Conservation (phyloP, 2,888 invertebrate genomes). For the Petrophora chlorosata region DNA sequence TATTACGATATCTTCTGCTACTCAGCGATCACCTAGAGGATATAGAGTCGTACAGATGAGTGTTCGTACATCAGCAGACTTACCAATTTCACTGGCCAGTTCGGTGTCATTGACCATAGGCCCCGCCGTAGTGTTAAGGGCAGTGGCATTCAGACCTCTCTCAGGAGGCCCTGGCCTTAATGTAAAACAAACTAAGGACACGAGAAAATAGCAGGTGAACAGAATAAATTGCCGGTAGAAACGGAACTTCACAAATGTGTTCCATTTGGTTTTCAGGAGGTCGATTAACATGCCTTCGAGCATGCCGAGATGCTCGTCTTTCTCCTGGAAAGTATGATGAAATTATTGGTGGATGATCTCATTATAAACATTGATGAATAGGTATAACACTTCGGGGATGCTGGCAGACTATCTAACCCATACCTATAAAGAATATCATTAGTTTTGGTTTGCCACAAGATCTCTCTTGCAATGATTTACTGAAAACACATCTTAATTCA, state of each 20-base stretch:
- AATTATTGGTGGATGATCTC: too few relatives aligned
- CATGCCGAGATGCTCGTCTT: conserved; percentile 96
- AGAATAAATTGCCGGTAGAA: conserved; percentile 96
- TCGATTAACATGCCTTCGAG: conserved; percentile 97
- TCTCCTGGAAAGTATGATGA: conserved; percentile 90
- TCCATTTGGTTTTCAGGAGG: conserved; percentile 98
- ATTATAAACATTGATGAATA: too few relatives aligned
- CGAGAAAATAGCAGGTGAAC: conserved; percentile 95
- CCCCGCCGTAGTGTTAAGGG: conserved; percentile 59
- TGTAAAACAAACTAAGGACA: conserved; percentile 94
- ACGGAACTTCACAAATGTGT: conserved; percentile 96
- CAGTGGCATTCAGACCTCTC: conserved; percentile 60
- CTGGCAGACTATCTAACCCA: too few relatives aligned
- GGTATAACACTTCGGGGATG: too few relatives aligned
- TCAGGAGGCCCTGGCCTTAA: conserved; percentile 93
- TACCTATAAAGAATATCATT: too few relatives aligned
- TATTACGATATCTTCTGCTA: too few relatives aligned
- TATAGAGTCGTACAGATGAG: too few relatives aligned
- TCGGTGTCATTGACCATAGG: conserved; percentile 64
- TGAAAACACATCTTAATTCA: too few relatives aligned
- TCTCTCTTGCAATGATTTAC: too few relatives aligned
- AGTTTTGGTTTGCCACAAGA: too few relatives aligned
- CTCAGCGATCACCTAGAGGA: too few relatives aligned
- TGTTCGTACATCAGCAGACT: too few relatives aligned
- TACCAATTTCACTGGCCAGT: conserved; percentile 57